Conservation (phyloP, 1,140 invertebrate genomes). For the Lepidurus apus region DNA sequence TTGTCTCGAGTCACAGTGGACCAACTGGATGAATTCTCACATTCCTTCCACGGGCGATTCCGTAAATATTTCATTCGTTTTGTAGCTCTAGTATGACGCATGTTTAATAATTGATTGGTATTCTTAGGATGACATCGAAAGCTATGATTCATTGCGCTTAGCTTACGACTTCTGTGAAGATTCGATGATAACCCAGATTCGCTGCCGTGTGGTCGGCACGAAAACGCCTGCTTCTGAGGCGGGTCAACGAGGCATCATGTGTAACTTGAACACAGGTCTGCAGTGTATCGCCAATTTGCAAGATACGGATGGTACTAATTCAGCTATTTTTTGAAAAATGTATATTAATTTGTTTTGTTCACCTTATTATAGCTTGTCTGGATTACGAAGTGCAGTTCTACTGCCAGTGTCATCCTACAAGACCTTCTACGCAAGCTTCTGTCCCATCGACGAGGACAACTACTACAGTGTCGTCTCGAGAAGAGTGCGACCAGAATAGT, state of each 20-base stretch:
- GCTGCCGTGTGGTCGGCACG: conserved; percentile 42
- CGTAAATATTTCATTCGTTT: conserved; percentile 33
- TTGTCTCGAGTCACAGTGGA: conserved; percentile 41
- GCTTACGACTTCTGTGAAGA: conserved; percentile 43
- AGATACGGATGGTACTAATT: conserved; percentile 34
- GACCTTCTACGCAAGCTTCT: neutral
- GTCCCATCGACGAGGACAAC: conserved; percentile 6
- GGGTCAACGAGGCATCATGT: conserved; percentile 42
- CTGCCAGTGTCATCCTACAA: conserved; percentile 44
- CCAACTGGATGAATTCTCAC: conserved; percentile 43
- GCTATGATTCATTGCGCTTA: conserved; percentile 37
- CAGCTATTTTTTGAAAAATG: neutral
- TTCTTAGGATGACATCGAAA: conserved; percentile 42
- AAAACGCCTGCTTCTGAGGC: conserved; percentile 37
- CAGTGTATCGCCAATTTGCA: conserved; percentile 44
- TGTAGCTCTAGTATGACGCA: neutral
- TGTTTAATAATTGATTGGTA: neutral
- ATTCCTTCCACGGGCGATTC: conserved; percentile 39
- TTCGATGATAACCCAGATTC: conserved; percentile 41
- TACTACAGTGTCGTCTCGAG: neutral
- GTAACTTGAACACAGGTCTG: conserved; percentile 44
- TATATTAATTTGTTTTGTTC: neutral
- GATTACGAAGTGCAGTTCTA: conserved; percentile 47
- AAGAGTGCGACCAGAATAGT: conserved; percentile 44
- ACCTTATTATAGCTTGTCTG: conserved; percentile 39